These are phyloP conservation scores for Serrognathus titanus DNA, from an alignment of 2,888 invertebrate genomes.

Conservation along the genomic window DNA sequence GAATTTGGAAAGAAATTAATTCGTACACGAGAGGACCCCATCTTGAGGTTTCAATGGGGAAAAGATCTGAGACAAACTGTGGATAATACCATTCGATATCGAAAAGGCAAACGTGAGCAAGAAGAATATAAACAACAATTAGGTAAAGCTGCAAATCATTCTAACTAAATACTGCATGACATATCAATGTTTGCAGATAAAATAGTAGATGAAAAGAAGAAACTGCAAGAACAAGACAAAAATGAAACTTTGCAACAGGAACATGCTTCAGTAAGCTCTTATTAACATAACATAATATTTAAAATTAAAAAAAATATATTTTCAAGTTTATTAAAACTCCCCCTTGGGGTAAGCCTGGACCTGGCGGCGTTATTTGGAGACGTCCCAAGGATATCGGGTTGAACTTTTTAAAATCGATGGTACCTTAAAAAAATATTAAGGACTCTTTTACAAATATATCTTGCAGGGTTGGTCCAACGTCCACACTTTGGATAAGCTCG, in stretches of 20 bases:
- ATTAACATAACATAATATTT: background rate
- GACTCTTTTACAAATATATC: background rate
- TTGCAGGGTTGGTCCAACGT: slow-evolving; percentile 49
- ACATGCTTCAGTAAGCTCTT: slow-evolving; percentile 54
- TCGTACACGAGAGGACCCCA: slow-evolving; percentile 57
- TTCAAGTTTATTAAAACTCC: slow-evolving; percentile 31
- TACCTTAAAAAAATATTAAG: slow-evolving; percentile 44
- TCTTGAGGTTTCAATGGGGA: slow-evolving; percentile 60
- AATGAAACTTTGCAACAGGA: slow-evolving; percentile 50
- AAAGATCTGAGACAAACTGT: slow-evolving; percentile 60
- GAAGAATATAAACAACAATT: slow-evolving; percentile 58
- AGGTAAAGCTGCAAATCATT: slow-evolving; percentile 47
- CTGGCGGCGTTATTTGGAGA: slow-evolving; percentile 72
- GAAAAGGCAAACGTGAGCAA: slow-evolving; percentile 56
- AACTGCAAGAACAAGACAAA: slow-evolving; percentile 51
- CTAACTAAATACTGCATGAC: background rate
- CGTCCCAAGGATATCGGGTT: slow-evolving; percentile 68
- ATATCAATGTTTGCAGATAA: slow-evolving; percentile 46
- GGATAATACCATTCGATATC: slow-evolving; percentile 68
- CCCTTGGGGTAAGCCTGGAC: slow-evolving; percentile 68
- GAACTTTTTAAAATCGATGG: slow-evolving; percentile 76
- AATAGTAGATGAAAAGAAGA: slow-evolving; percentile 56
- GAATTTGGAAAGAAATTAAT: slow-evolving; percentile 43
- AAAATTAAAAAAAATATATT: slow-evolving; percentile 2
- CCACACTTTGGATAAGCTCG: slow-evolving; percentile 40